Percentiles rank a stretch among this genome's conserved stretches.
Evolutionary conservation across 2,797 vertebrate species (phyloP).

Genomic region (Siniperca scherzeri): DNA sequence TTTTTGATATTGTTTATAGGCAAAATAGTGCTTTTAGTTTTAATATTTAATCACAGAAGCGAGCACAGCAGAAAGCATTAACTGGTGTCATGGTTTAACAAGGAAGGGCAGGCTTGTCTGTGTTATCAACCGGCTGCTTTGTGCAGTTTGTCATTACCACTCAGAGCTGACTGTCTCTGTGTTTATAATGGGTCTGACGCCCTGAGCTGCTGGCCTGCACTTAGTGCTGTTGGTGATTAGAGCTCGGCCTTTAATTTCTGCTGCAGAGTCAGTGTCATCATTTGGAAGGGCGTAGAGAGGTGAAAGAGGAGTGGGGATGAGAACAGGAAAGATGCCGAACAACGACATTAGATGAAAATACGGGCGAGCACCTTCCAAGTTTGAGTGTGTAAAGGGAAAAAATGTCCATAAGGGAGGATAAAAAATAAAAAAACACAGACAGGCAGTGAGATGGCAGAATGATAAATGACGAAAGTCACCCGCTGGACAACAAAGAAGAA

Average conservation of each 20-base stretch:
- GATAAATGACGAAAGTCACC: constrained; percentile 26
- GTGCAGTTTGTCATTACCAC: constrained; percentile 51
- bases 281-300: not conserved
- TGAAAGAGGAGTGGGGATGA: not conserved
- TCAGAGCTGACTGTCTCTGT: constrained; percentile 25
- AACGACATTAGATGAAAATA: not conserved
- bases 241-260: constrained; percentile 46
- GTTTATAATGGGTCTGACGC: constrained; percentile 55
- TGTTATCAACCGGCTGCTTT: constrained; percentile 32
- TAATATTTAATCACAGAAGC: constrained; percentile 31
- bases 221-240: constrained; percentile 47
- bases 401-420: not conserved
- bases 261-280: constrained; percentile 28
- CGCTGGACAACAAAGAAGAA: constrained; percentile 1
- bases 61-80: constrained; percentile 14
- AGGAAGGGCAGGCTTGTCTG: constrained; percentile 22
- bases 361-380: not conserved
- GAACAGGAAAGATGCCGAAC: not conserved
- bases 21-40: constrained; percentile 10
- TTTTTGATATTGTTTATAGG: constrained; percentile 10
- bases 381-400: not conserved
- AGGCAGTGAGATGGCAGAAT: constrained; percentile 6
- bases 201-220: constrained; percentile 35
- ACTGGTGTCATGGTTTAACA: constrained; percentile 39
- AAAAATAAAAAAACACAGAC: not conserved